Evolutionary conservation across 92 coral and sea anemone genomes (phyloP).

Genomic region (Phenganax stokvisi): DNA sequence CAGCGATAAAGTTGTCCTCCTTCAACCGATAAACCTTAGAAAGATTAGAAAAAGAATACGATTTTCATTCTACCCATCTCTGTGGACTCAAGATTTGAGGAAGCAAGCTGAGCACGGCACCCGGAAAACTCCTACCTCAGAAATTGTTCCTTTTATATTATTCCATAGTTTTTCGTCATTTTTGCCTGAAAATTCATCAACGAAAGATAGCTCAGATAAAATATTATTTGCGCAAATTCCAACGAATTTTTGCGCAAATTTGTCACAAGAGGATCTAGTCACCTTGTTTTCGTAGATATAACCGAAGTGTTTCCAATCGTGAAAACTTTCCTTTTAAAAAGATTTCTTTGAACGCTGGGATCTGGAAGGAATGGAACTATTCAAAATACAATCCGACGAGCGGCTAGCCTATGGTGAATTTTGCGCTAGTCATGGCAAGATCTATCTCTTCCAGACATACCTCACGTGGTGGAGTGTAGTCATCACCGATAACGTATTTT

Average conservation of each 20-base stretch:
- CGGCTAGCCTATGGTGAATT: no score
- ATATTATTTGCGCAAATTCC: no score
- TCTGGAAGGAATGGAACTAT: constrained; percentile 33
- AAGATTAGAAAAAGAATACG: not conserved
- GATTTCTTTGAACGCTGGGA: constrained; percentile 56
- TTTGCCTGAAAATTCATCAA: constrained; percentile 52
- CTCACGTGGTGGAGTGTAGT: constrained; percentile 89
- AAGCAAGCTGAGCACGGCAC: not conserved
- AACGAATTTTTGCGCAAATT: no score
- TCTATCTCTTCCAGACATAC: constrained; percentile 38
- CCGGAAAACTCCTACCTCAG: constrained; percentile 56
- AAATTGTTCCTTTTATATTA: constrained; percentile 63
- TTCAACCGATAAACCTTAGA: constrained; percentile 70
- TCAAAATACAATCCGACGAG: no score
- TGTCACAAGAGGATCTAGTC: not conserved
- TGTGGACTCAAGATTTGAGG: not conserved
- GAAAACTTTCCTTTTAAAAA: constrained; percentile 65
- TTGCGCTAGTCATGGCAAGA: not conserved
- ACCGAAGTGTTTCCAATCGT: constrained; percentile 54
- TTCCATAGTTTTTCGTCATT: constrained; percentile 81
- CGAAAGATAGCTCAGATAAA: not conserved
- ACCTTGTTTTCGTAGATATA: constrained; percentile 69
- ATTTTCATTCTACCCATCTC: not conserved
- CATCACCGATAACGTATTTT: constrained; percentile 86
- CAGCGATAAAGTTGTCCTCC: constrained; percentile 58